phyloP scores from a whole-genome alignment of 2,888 invertebrate species.

The Agrochola lota region DNA sequence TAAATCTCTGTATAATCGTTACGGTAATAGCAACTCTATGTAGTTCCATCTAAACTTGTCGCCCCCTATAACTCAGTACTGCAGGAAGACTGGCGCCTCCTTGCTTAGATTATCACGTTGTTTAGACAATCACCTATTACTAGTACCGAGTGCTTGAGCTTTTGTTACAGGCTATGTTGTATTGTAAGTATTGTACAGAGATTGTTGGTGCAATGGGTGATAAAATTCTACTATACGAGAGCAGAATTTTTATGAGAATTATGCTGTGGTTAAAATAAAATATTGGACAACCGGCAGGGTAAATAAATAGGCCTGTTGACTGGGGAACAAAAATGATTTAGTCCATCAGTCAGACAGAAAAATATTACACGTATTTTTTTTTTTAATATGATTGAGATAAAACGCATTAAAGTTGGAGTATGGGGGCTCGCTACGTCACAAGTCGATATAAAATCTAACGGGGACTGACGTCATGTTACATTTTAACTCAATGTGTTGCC shows the following conservation, averaged over 20 bases:
- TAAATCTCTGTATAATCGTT: not conserved
- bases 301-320: no score
- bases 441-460: no score
- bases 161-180: conserved; percentile 14
- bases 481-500: no score
- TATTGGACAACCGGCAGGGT: no score
- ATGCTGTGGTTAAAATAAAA: not conserved
- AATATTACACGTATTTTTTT: no score
- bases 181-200: not conserved
- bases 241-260: not conserved
- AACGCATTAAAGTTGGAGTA: no score
- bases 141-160: conserved; percentile 22
- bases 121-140: conserved; percentile 58
- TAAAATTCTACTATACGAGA: no score
- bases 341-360: no score
- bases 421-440: no score
- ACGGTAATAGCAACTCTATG: conserved; percentile 36
- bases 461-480: no score
- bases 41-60: conserved; percentile 38
- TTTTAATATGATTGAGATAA: no score
- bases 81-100: conserved; percentile 63
- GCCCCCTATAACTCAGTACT: conserved; percentile 44
- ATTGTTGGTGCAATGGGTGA: not conserved
- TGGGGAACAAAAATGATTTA: no score
- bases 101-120: conserved; percentile 64